Evolutionary conservation across 1,140 invertebrate species (phyloP).

Genomic region (Thalassaphorura encarpata): DNA sequence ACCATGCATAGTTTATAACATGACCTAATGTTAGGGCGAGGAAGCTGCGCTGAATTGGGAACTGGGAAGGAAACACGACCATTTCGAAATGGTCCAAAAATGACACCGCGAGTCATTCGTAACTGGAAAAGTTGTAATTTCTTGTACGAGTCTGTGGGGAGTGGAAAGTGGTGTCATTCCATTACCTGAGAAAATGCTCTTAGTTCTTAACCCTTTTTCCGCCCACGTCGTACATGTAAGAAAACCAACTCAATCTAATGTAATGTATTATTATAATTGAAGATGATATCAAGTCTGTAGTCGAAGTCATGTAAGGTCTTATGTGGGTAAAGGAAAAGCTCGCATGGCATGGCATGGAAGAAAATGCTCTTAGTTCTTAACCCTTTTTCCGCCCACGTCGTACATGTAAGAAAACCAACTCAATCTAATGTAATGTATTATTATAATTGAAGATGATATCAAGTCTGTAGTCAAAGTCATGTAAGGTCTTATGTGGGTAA

Average conservation of each 20-base stretch:
- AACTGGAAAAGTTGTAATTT: too few species aligned
- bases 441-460: not conserved
- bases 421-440: not conserved
- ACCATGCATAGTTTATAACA: not conserved
- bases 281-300: not conserved
- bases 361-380: too few species aligned
- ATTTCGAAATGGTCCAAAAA: not conserved
- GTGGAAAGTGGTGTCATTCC: constrained; percentile 4
- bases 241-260: not conserved
- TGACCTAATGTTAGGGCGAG: not conserved
- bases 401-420: not conserved
- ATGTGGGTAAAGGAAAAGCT: not conserved
- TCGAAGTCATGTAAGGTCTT: not conserved
- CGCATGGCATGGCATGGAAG: too few species aligned
- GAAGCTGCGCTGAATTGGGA: not conserved
- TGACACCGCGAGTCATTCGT: too few species aligned
- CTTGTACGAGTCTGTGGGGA: not conserved
- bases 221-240: not conserved
- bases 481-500: not conserved
- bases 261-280: constrained; percentile 12
- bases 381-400: too few species aligned
- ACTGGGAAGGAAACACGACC: not conserved
- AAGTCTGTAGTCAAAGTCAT: not conserved
- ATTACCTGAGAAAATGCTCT: not conserved
- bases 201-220: not conserved